Percentiles rank a stretch among this genome's conserved stretches.
Evolutionary conservation across 2,888 invertebrate species (phyloP).

Genomic region (Drosophila longiperda): DNA sequence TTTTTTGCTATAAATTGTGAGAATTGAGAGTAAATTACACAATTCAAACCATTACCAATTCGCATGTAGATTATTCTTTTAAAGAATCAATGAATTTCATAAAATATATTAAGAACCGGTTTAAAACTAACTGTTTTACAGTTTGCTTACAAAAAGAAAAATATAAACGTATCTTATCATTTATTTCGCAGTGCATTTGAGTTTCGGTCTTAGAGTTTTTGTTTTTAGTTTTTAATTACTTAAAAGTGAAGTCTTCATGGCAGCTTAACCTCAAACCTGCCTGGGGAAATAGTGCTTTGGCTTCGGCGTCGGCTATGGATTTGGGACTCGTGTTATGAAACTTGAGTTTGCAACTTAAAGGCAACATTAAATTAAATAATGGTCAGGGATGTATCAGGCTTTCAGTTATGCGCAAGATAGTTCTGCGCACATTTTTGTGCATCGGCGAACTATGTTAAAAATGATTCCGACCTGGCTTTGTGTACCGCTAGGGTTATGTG

Average conservation of each 20-base stretch:
- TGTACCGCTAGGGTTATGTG: constrained; percentile 6
- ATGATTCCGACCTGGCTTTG: constrained; percentile 45
- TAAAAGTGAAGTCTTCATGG: constrained; percentile 68
- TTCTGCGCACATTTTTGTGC: constrained; percentile 52
- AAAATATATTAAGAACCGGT: neutral
- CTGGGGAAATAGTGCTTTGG: constrained; percentile 45
- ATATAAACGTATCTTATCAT: neutral
- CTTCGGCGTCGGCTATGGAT: constrained; percentile 26
- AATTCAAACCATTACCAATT: neutral
- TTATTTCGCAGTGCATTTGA: constrained; percentile 25
- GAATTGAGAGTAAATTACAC: neutral
- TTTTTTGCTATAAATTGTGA: neutral
- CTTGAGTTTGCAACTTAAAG: constrained; percentile 41
- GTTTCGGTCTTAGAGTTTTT: constrained; percentile 6
- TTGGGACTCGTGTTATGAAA: constrained; percentile 46
- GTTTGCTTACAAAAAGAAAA: too few species aligned
- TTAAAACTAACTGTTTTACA: neutral
- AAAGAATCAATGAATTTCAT: too few species aligned
- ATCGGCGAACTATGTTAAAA: constrained; percentile 43
- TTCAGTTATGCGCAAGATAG: constrained; percentile 63
- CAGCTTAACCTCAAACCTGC: constrained; percentile 71
- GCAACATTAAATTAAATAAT: constrained; percentile 75
- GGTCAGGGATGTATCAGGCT: constrained; percentile 58
- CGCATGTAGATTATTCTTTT: neutral
- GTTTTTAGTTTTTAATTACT: constrained; percentile 66